These are phyloP conservation scores for Psittacula cyanocephala DNA, from an alignment of 2,113 vertebrate species.

Conservation along the genomic window DNA sequence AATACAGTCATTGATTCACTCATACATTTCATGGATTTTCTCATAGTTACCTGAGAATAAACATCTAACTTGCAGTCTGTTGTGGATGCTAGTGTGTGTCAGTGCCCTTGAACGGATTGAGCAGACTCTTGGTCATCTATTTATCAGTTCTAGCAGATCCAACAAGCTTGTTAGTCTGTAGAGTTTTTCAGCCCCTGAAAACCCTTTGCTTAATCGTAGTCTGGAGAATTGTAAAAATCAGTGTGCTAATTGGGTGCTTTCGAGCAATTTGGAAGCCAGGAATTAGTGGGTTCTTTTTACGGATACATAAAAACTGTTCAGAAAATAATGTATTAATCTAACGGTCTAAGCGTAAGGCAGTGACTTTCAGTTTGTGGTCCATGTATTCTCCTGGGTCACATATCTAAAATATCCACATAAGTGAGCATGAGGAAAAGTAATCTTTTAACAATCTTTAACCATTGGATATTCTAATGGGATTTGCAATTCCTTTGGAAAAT, in stretches of 20 bases:
- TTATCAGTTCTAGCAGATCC: neutral
- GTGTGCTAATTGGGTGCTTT: neutral
- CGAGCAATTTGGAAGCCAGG: neutral
- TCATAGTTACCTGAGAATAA: neutral
- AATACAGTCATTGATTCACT: neutral
- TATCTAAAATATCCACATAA: neutral
- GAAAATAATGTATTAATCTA: neutral
- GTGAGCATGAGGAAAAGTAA: neutral
- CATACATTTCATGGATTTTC: neutral
- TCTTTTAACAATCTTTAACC: neutral
- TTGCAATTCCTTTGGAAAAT: neutral
- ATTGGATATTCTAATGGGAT: neutral
- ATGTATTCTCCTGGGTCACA: neutral
- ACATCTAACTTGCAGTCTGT: neutral
- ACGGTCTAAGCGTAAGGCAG: neutral
- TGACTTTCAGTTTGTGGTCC: neutral
- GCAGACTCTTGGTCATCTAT: neutral
- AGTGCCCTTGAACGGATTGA: neutral
- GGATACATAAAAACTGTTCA: neutral
- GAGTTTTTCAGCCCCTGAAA: neutral
- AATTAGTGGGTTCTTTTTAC: neutral
- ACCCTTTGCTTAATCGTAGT: neutral
- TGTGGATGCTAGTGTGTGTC: neutral
- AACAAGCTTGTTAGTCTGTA: neutral
- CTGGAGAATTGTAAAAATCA: neutral